Percentiles rank a stretch among this genome's conserved stretches.
Evolutionary conservation across 2,888 invertebrate species (phyloP).

Genomic region (Ptychoptera contaminata): DNA sequence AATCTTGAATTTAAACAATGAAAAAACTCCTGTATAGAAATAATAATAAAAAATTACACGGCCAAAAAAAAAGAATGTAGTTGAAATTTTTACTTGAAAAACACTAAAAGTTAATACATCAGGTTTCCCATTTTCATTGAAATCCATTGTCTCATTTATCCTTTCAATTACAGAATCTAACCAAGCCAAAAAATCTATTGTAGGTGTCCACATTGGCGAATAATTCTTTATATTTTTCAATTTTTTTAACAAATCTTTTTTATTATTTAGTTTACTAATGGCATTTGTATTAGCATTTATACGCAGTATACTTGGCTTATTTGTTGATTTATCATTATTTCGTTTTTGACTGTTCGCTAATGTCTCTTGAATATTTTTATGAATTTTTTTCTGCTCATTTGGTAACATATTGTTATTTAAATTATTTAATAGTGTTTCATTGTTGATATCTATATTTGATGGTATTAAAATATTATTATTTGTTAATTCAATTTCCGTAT

Average conservation of each 20-base stretch:
- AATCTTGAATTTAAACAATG: slow-evolving; percentile 55
- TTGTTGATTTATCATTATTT: background rate
- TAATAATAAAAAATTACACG: slow-evolving; percentile 7
- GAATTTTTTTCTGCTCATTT: no score
- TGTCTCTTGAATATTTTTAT: background rate
- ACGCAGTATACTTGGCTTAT: background rate
- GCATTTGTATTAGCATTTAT: background rate
- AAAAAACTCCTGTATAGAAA: slow-evolving; percentile 41
- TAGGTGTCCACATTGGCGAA: slow-evolving; percentile 12
- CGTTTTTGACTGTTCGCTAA: background rate
- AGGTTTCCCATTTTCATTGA: slow-evolving; percentile 46
- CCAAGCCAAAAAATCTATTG: slow-evolving; percentile 47
- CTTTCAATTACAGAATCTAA: slow-evolving; percentile 58
- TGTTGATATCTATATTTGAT: background rate
- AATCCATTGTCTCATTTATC: slow-evolving; percentile 59
- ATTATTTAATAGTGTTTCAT: background rate
- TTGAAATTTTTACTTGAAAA: slow-evolving; percentile 39
- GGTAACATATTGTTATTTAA: background rate
- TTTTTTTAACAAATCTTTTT: background rate
- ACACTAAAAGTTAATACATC: slow-evolving; percentile 53
- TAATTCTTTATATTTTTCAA: no score
- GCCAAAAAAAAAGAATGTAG: no score
- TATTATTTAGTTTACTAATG: background rate
- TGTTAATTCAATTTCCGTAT: slow-evolving; percentile 17
- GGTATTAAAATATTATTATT: slow-evolving; percentile 13